Percentiles rank a stretch among this genome's conserved stretches.
phyloP scores from a whole-genome alignment of 1,140 invertebrate species.

The Drosophila ironensis region DNA sequence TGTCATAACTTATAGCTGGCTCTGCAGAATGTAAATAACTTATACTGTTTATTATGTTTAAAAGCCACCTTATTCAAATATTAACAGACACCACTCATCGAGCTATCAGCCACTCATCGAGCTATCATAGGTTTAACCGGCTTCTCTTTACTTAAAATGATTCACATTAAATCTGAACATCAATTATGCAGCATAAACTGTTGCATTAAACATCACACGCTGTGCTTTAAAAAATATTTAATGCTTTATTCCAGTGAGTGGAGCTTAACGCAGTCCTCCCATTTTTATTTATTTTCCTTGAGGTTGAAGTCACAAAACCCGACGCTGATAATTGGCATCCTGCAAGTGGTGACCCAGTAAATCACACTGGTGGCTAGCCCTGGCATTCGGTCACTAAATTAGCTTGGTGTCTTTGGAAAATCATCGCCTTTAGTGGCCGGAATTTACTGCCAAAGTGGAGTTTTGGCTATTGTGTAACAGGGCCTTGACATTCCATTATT shows the following conservation, averaged over 20 bases:
- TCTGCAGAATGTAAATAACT: too few species aligned
- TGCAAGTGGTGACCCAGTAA: constrained; percentile 42
- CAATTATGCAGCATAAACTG: not conserved
- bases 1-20: too few species aligned
- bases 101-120: not conserved
- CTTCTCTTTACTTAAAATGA: not conserved
- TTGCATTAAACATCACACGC: not conserved
- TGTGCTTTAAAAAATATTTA: not conserved
- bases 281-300: not conserved
- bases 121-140: not conserved
- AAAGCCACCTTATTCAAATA: not conserved
- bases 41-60: not conserved
- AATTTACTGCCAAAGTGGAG: constrained; percentile 49
- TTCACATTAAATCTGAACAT: not conserved
- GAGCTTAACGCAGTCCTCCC: not conserved
- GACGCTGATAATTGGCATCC: constrained; percentile 39
- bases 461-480: constrained; percentile 22
- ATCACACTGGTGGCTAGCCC: constrained; percentile 50
- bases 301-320: constrained; percentile 4
- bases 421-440: constrained; percentile 40
- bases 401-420: constrained; percentile 52
- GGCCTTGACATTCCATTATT: constrained; percentile 6
- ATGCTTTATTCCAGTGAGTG: not conserved
- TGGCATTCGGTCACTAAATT: constrained; percentile 59
- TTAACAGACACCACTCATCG: not conserved